Base-by-base conservation (phyloP, 64 coral and sea anemone genomes). In the Stichodactyla helianthus region DNA sequence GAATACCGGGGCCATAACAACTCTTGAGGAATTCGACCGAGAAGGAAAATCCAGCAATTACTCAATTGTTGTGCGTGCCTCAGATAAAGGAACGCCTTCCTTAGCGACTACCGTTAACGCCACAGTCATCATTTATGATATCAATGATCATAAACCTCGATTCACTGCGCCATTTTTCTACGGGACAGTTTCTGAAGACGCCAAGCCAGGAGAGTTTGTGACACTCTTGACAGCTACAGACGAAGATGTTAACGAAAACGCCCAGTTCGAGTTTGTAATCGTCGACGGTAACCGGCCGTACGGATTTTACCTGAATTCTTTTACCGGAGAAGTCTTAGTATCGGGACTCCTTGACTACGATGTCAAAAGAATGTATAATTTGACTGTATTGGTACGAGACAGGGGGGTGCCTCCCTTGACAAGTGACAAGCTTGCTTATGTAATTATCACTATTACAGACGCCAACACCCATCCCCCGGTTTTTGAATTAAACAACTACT, bases 331-430 rank as follows among this genome's bases (percentile, higher is more conserved):
- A 52, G 59, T 97, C 18, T 52, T 79, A 50, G 94, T 97, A 5
- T 87, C 94, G 52, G 94, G 95, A 50, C 67, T 87, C 60, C 87
- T 97, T 23, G 78, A 93, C 19, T 93, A 88, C 79, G 95, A 97
- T 56, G 20, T 61, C 44, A 91, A 89, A 50, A 85, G 31, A 10
- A 61, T 51, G 71, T 97, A 97, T 31, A 93, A 90, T 55, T 59
- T 97, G 44, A 97, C 89, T 5, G 82, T 97, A 9, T 88, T 90
- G 15, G 95, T 97, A 18, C 89, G 92, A 31, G 95, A 97, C 79
- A 88, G 64, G 88, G 95, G 95, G 16, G 91, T 93, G 57, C 95
- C 95, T 4, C 92, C 89, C 11, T 88, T 91, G 35, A 86, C 82
- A 55, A 23, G 68, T 16, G 62, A 81, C 19, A 60, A 86, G 7